Evolutionary conservation across 1,140 invertebrate genomes (phyloP), one percentile per base, ranked within the genome.

Genomic region (Drosophila ironensis): DNA sequence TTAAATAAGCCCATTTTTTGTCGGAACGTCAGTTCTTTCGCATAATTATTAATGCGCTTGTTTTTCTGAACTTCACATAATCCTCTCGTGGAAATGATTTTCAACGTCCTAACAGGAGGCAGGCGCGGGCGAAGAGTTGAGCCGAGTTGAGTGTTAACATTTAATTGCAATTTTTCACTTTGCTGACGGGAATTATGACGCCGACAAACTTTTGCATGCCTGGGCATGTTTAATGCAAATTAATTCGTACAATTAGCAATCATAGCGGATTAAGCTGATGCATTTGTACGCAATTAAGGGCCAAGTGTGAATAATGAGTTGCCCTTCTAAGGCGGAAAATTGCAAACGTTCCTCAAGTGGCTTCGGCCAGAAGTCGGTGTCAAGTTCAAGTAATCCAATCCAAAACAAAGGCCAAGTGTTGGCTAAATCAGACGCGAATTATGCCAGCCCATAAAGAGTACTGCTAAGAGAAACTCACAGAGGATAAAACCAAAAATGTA

Each of bases 381-480:
- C 78, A 84, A 82, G 73, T 82, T 78, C 70, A 73, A 63, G 44
- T 63, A 69, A 69, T 63, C 33, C 40, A 51, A 73, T 40, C 27
- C 48, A 78, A 37, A 57, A 68, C 44, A 53, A 56, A 54, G 19
- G 17, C 44, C 22, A 27, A 61, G 19, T 40, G 45, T 28, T 35
- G 12, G 24, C 37, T 27, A 52, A 60, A 41, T 41, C 68, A 51
- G 41, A 60, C 30, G 19, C 17, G 41, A 77, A 76, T 77, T 52
- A 66, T 66, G 61, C 40, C 46, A 66, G 61, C 46, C 9, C 6
- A 7, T 24, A 33, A 69, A 61, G 69, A 73, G 54, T 38, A 50
- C 22, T 37, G 28, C 4, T 70, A 71, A 71, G 51, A 63, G 50
- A 40, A 80, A 45, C 53, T 47, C 72, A 64, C 63, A 72, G 50